Base-by-base conservation (phyloP, 2,888 invertebrate species). In the Drosophila histrio region DNA sequence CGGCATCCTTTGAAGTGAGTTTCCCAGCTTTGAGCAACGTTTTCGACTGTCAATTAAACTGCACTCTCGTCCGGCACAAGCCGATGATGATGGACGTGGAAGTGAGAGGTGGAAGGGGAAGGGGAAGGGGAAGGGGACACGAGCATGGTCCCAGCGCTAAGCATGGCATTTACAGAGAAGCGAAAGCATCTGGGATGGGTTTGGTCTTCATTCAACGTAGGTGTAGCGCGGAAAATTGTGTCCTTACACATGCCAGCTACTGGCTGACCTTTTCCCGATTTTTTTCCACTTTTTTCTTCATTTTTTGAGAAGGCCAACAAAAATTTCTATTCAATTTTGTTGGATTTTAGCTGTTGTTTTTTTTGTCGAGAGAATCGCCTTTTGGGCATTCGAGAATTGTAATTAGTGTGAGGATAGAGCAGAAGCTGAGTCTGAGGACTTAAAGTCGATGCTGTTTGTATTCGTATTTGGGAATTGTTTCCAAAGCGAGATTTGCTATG, bases 31-130 rank as follows among this genome's bases (percentile, higher is more conserved):
- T 77, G 72, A 77, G 69, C 72, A 69, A 53, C 61, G 70, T 72
- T 73, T 79, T 61, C 56, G 60, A 76, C 76, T 79, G 77, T 79
- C 77, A 77, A 77, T 77, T 79, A 77, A 79, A 79, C 72, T 76
- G 77, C 79, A 76, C 79, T 77, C 69, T 74, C 49, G 58, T 34
- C 53, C 47, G 63, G 66, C 68, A 66, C 65, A 64, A 71, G 76
- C 67, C 79, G 75, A 63, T 77, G 75, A 72, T 67, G 56, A 59
- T 59, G 62, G 19, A 47, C 17, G 26, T 17, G 11, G n/a, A 30
- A 3, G 32, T n/a, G 49, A 30, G 8, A 22, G 8, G 36, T 0
- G 46, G 41, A 28, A 8, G 28, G 26, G n/a, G 3, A 9, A 43
- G 19, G 21, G 24, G 53, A 9, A 13, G 1, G 26, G 1, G 50